Conservation (phyloP, 1,140 invertebrate species). For the Apis mellifera region DNA sequence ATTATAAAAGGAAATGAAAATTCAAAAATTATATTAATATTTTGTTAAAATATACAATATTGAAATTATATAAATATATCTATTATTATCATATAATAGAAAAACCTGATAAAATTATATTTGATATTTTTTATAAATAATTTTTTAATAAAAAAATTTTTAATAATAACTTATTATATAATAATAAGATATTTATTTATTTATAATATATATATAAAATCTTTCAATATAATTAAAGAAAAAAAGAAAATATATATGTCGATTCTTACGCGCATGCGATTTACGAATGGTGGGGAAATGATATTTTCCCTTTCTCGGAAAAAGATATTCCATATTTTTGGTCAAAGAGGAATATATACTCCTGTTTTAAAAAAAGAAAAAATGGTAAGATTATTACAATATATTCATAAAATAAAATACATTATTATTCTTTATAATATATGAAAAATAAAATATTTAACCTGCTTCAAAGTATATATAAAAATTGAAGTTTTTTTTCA, state of each 20-base stretch:
- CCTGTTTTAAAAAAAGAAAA: conserved; percentile 61
- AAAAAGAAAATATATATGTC: conserved; percentile 25
- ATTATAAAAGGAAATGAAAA: not conserved
- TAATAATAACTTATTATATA: not conserved
- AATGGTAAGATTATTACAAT: conserved; percentile 67
- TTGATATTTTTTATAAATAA: not conserved
- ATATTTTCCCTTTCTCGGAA: not conserved
- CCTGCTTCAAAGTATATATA: not conserved
- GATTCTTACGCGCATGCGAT: conserved; percentile 36
- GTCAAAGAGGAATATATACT: conserved; percentile 54
- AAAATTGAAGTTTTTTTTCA: conserved; percentile 26
- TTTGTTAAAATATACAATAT: not conserved
- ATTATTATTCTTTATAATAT: not conserved
- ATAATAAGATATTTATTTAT: conserved; percentile 10
- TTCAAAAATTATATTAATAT: not conserved
- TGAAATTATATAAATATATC: not conserved
- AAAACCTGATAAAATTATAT: not conserved
- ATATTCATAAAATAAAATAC: not conserved
- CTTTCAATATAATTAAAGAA: not conserved
- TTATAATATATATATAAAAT: conserved; percentile 4
- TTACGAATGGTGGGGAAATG: conserved; percentile 42
- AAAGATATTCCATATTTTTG: conserved; percentile 48
- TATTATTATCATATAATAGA: not conserved
- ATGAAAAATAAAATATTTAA: not conserved
- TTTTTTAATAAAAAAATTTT: not conserved